Evolutionary conservation across 2,113 vertebrate species (phyloP), one percentile per base, ranked within the genome.

Genomic region (Rhinichthys klamathensis): DNA sequence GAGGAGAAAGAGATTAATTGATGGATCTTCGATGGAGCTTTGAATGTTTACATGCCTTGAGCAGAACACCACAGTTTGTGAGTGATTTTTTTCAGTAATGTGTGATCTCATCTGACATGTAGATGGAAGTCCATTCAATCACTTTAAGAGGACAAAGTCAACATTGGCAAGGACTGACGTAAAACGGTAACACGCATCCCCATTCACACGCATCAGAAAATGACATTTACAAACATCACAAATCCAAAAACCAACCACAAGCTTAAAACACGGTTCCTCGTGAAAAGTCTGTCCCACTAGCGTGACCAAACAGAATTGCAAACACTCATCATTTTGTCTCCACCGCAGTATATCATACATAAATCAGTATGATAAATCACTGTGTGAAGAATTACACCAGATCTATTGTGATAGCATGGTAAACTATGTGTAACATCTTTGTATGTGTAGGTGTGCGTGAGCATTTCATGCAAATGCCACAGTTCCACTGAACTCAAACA

Each of bases 61-160:
- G 60, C 60, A 67, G 25, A 81, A 49, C 38, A 21, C 25, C 73
- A 21, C 25, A 25, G 73, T 75, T 49, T 27, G 4, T 12, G 9
- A 65, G 25, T 12, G 78, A 1, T n/a, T 32, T 9, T 46, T 38
- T 32, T 54, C 73, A 75, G 13, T 54, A 30, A 7, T 30, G 78
- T 80, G 78, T 30, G 25, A 79, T 32, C 51, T 79, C 32, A 23
- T 60, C 76, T 60, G 76, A 65, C 79, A 67, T 46, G 60, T 11
- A 67, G 60, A 81, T 51, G 25, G 60, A 81, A 2, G 60, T 23
- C 79, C 38, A 12, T 56, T 56, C 35, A 69, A 70, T 54, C 63
- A 35, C 63, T 82, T 70, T 11, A 82, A n/a, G 30, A 70, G 12
- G 46, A 70, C 80, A 70, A 69, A 51, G 46, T 70, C 80, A 70